Base-by-base conservation (phyloP, 2,888 invertebrate genomes). In the Ornithoptera alexandrae region DNA sequence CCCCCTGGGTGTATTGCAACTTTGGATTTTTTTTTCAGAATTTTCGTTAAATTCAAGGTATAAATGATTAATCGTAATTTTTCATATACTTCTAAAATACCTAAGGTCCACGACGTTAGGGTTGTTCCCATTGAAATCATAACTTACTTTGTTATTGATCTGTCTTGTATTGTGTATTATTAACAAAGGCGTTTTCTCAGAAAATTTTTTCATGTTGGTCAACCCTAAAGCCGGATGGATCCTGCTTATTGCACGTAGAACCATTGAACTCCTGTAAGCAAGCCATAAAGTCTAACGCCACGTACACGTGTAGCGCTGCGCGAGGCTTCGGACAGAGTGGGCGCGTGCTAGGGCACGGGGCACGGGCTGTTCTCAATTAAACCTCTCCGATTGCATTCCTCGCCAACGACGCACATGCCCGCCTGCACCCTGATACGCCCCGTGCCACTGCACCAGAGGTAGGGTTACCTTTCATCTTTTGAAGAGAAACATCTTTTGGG, bases 311-410 rank as follows among this genome's bases (percentile, higher is more conserved):
- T 18, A 46, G 56, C 62, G 58, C 39, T 10, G 39, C 58, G 39
- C 22, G 1, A 64, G 68, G 68, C 68, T 68, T 68, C 68, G 64
- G 64, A n/a, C n/a, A 22, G 22, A 22, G 22, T 1, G 5, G 30
- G 30, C 4, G 30, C 3, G 30, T 2, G 30, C 5, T 5, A 3
- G 3, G 30, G 30, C 3, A 30, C 30, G 30, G 5, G 46, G 36
- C 68, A 60, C 60, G 60, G 39, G 56, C 62, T 57, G n/a, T 2
- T 24, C 64, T 24, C 50, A 64, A 68, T 64, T 58, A 68, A 64
- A 68, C 50, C 61, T 50, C 50, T 53, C 36, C 53, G 50, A 53
- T 64, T 64, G 64, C 63, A 68, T 68, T 50, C 63, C 59, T 24
- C 15, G 39, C 50, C 12, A 20, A n/a, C 24, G 46, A 18, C 17